Conservation (phyloP, 2,888 invertebrate species). For the Dryobotodes eremita region DNA sequence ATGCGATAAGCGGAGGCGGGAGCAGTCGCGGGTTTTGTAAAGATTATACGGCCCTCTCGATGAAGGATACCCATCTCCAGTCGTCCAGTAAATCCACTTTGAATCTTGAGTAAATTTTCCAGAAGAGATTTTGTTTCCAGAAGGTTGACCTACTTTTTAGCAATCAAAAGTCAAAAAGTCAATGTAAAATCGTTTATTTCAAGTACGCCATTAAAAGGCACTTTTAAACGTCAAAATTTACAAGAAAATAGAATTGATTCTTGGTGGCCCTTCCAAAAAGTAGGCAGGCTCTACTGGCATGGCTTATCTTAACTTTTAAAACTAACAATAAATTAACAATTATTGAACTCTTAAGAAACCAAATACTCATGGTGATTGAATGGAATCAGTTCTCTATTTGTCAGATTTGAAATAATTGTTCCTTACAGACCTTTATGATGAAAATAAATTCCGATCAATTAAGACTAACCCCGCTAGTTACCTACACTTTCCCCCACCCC, state of each 20-base stretch:
- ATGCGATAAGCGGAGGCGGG: slow-evolving; percentile 26
- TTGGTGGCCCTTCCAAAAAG: too few species aligned
- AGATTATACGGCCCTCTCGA: not conserved
- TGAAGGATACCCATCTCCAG: not conserved
- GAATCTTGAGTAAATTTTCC: not conserved
- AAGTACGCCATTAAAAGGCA: too few species aligned
- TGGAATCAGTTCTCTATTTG: not conserved
- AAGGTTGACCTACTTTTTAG: not conserved
- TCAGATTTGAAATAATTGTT: too few species aligned
- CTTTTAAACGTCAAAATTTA: too few species aligned
- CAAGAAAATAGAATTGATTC: too few species aligned
- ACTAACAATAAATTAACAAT: not conserved
- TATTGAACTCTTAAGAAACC: not conserved
- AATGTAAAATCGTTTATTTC: too few species aligned
- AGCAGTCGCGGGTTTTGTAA: too few species aligned
- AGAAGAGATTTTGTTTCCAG: not conserved
- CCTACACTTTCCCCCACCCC: slow-evolving; percentile 50
- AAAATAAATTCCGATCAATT: not conserved
- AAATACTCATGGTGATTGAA: not conserved
- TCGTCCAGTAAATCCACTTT: not conserved
- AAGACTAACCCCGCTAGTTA: slow-evolving; percentile 16
- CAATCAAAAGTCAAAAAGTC: too few species aligned
- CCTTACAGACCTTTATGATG: too few species aligned
- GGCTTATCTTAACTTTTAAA: not conserved
- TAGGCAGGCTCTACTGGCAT: too few species aligned